phyloP scores from a whole-genome alignment of 2,888 invertebrate species.

The Pantelozetes paolii region DNA sequence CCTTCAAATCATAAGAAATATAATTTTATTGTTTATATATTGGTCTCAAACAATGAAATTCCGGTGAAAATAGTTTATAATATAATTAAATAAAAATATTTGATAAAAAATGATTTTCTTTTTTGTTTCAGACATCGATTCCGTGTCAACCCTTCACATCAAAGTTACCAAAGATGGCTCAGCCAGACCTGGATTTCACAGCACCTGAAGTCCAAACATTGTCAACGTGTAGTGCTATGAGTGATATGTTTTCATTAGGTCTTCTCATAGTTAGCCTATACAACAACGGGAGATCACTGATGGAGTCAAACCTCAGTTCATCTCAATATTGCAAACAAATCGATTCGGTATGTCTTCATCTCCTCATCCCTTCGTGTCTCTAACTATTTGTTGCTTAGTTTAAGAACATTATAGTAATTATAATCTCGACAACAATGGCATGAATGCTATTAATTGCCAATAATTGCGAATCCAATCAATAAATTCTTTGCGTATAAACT shows the following conservation, averaged over 20 bases:
- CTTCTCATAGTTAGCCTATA: constrained; percentile 89
- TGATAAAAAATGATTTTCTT: not conserved
- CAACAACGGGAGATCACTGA: constrained; percentile 80
- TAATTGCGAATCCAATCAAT: no score
- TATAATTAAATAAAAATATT: not conserved
- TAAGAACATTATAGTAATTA: no score
- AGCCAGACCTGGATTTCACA: constrained; percentile 87
- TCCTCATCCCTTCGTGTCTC: not conserved
- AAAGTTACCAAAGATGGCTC: constrained; percentile 81
- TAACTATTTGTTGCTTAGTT: not conserved
- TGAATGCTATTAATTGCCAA: no score
- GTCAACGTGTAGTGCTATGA: constrained; percentile 74
- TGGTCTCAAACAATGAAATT: not conserved
- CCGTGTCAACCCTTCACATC: constrained; percentile 83
- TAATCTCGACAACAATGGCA: no score
- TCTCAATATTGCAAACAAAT: constrained; percentile 83
- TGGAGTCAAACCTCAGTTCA: constrained; percentile 84
- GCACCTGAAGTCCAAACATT: constrained; percentile 89
- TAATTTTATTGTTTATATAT: no score
- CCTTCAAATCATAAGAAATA: no score
- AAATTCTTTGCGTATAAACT: no score
- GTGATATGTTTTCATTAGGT: constrained; percentile 95
- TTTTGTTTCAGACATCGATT: constrained; percentile 64
- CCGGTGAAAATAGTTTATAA: not conserved
- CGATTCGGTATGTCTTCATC: constrained; percentile 81